Conservation (phyloP, 2,797 vertebrate genomes). For the Sebastes glaucus region DNA sequence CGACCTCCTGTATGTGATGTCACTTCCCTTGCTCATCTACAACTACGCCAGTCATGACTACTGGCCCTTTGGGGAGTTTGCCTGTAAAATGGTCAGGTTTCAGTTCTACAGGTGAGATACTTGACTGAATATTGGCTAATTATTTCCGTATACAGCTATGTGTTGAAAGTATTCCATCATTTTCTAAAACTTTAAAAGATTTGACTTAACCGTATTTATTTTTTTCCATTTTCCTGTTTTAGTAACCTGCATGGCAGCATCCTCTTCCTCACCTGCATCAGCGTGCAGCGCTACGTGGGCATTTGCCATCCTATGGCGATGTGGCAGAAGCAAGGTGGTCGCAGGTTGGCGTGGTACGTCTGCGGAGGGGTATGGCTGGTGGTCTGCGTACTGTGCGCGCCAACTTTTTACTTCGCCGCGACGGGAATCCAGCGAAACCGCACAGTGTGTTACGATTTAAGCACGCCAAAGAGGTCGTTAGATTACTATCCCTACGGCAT, state of each 20-base stretch:
- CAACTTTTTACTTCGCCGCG: conserved; percentile 90
- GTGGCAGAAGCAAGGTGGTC: conserved; percentile 90
- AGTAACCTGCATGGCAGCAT: conserved; percentile 95
- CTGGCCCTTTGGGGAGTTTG: conserved; percentile 94
- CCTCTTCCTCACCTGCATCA: conserved; percentile 97
- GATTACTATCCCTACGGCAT: conserved; percentile 95
- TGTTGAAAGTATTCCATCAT: not conserved
- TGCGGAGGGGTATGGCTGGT: conserved; percentile 88
- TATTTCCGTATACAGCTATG: not conserved
- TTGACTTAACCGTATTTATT: not conserved
- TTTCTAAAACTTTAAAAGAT: not conserved
- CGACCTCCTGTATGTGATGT: conserved; percentile 93
- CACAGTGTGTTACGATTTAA: conserved; percentile 95
- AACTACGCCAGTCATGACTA: conserved; percentile 94
- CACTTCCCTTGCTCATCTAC: conserved; percentile 94
- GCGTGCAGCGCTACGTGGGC: conserved; percentile 93
- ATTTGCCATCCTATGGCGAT: conserved; percentile 92
- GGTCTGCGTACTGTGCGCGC: conserved; percentile 86
- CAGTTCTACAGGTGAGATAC: conserved; percentile 90
- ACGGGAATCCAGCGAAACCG: conserved; percentile 93
- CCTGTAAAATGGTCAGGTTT: conserved; percentile 92
- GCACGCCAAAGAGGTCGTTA: conserved; percentile 79
- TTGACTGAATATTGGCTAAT: not conserved
- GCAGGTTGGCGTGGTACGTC: conserved; percentile 86
- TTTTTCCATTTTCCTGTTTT: not conserved